Conservation (phyloP, 2,797 vertebrate genomes). For the Pogoniulus pusillus region DNA sequence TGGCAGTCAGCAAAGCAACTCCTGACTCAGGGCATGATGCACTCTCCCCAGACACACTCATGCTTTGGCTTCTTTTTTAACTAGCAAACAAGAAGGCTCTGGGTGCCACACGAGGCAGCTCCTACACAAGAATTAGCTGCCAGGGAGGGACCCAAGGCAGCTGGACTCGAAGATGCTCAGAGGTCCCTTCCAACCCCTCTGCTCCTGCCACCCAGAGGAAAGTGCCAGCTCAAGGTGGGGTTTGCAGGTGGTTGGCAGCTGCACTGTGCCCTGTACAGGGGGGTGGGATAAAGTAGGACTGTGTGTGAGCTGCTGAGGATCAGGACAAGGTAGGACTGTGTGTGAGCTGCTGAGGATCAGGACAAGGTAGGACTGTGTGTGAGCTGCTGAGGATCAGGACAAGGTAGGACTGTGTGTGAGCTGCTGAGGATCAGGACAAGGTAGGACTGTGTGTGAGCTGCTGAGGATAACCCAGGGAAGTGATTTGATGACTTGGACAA, state of each 20-base stretch:
- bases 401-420: neutral
- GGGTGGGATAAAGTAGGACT: neutral
- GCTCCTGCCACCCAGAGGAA: neutral
- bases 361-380: neutral
- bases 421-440: neutral
- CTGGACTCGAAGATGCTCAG: too few relatives aligned
- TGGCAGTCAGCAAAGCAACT: slow-evolving; percentile 25
- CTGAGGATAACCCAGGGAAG: neutral
- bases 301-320: neutral
- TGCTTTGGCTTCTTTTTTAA: neutral
- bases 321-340: neutral
- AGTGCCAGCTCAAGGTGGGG: neutral
- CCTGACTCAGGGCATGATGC: slow-evolving; percentile 9
- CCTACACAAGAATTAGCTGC: neutral
- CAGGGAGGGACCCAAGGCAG: neutral
- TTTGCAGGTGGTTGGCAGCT: neutral
- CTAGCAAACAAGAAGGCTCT: neutral
- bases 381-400: neutral
- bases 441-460: neutral
- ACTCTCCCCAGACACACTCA: neutral
- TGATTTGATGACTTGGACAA: neutral
- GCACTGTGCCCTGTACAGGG: neutral
- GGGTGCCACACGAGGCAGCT: neutral
- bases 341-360: neutral
- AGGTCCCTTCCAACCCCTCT: too few relatives aligned